Percentiles rank a stretch among this genome's conserved stretches.
Conservation (phyloP, 2,113 vertebrate species). For the Archocentrus centrarchus region DNA sequence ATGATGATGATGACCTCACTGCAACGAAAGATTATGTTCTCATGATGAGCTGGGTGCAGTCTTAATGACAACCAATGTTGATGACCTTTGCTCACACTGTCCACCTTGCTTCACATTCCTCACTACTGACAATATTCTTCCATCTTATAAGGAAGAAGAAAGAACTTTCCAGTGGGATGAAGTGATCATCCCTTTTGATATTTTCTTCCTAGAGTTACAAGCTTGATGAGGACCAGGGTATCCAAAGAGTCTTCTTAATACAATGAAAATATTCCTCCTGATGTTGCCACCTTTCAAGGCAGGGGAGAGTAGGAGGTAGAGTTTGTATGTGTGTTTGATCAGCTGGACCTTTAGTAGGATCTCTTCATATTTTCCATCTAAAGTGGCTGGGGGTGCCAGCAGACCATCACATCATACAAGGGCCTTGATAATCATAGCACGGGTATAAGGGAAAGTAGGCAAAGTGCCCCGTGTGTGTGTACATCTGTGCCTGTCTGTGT, state of each 20-base stretch:
- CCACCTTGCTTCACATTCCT: conserved; percentile 36
- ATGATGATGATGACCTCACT: neutral
- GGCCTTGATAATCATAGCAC: conserved; percentile 68
- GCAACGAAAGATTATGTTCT: neutral
- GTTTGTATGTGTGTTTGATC: conserved; percentile 57
- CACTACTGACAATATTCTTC: conserved; percentile 51
- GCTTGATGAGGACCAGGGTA: conserved; percentile 45
- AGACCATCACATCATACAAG: conserved; percentile 82
- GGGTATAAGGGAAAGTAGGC: conserved; percentile 70
- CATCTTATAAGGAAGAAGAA: conserved; percentile 41
- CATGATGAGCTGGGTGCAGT: neutral
- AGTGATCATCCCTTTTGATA: conserved; percentile 45
- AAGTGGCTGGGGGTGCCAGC: conserved; percentile 68
- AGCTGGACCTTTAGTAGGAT: conserved; percentile 64
- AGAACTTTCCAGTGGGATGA: conserved; percentile 57
- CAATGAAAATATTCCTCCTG: conserved; percentile 43
- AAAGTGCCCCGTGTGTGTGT: conserved; percentile 48
- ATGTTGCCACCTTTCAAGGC: conserved; percentile 42
- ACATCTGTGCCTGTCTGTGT: conserved; percentile 6
- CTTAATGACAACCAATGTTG: conserved; percentile 39
- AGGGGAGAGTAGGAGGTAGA: neutral
- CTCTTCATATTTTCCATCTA: conserved; percentile 71
- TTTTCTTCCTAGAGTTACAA: conserved; percentile 38
- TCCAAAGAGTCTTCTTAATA: conserved; percentile 39
- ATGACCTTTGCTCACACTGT: conserved; percentile 44